A percentile compares a stretch with the other conserved stretches of the same genome.
These are phyloP conservation scores for Phasia obesa DNA, from an alignment of 2,888 invertebrate species.

Conservation along the genomic window DNA sequence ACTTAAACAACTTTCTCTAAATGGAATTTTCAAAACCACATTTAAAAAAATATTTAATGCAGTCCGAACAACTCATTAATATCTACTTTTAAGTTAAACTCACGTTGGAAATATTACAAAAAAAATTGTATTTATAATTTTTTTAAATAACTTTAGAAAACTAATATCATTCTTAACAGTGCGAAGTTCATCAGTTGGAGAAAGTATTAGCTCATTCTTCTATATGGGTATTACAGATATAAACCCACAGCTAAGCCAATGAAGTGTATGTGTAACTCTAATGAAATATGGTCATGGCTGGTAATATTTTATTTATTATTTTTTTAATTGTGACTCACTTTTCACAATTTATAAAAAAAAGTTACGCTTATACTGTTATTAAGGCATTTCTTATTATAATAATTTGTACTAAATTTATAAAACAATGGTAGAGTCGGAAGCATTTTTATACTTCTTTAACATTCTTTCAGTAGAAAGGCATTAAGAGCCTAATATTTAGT, in stretches of 20 bases:
- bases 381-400: too few relatives aligned
- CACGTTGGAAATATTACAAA: not conserved
- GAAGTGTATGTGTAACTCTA: not conserved
- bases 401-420: too few relatives aligned
- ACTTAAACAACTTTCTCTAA: conserved; percentile 66
- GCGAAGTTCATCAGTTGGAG: not conserved
- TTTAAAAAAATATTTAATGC: conserved; percentile 1
- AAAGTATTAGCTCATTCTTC: not conserved
- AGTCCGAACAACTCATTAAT: not conserved
- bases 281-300: conserved; percentile 1
- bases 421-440: too few relatives aligned
- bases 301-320: conserved; percentile 2
- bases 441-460: too few relatives aligned
- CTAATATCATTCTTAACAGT: not conserved
- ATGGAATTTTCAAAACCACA: conserved; percentile 46
- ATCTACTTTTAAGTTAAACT: not conserved
- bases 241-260: not conserved
- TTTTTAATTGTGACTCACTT: conserved; percentile 46
- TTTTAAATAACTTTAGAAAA: too few relatives aligned
- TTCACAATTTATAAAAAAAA: too few relatives aligned
- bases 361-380: too few relatives aligned
- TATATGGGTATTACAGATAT: not conserved
- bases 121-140: too few relatives aligned
- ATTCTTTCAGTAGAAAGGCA: too few relatives aligned
- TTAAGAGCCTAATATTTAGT: too few relatives aligned